Conservation (phyloP, 2,888 invertebrate genomes). For the Cheilosia soror region DNA sequence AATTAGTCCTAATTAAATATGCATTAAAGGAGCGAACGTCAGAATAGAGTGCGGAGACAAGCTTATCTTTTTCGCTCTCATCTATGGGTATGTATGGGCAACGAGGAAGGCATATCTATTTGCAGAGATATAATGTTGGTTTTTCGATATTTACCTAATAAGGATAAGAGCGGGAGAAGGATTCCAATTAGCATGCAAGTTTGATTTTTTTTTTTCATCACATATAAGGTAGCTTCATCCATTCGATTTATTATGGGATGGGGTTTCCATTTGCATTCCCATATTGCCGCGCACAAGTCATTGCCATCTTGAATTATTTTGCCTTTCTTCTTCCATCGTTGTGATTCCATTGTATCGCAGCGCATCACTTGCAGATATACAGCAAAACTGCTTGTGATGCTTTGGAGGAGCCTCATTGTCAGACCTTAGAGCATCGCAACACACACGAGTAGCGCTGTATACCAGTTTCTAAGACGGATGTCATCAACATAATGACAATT, state of each 20-base stretch:
- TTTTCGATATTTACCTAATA: slow-evolving; percentile 70
- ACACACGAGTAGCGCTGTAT: slow-evolving; percentile 30
- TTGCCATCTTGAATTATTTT: slow-evolving; percentile 65
- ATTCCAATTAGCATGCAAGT: slow-evolving; percentile 55
- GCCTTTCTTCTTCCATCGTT: slow-evolving; percentile 46
- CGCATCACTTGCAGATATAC: slow-evolving; percentile 66
- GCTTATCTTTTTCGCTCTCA: slow-evolving; percentile 36
- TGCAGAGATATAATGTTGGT: slow-evolving; percentile 49
- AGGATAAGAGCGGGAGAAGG: slow-evolving; percentile 21
- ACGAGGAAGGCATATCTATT: slow-evolving; percentile 6
- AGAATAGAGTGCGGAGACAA: slow-evolving; percentile 46
- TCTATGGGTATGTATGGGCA: background rate
- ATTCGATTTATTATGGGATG: slow-evolving; percentile 24
- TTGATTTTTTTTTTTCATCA: slow-evolving; percentile 15
- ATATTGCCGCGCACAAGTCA: slow-evolving; percentile 60
- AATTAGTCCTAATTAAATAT: slow-evolving; percentile 80
- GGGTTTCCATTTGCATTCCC: no score
- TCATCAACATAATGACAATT: slow-evolving; percentile 75
- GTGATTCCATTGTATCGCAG: slow-evolving; percentile 62
- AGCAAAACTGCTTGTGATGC: slow-evolving; percentile 67
- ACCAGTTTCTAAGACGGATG: slow-evolving; percentile 57
- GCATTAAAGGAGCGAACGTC: slow-evolving; percentile 76
- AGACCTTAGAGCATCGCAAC: slow-evolving; percentile 47
- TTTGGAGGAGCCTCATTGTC: slow-evolving; percentile 72
- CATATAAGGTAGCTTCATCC: slow-evolving; percentile 16